These are phyloP conservation scores for Drosophila nigricruria DNA, from an alignment of 2,888 invertebrate genomes.

Conservation along the genomic window DNA sequence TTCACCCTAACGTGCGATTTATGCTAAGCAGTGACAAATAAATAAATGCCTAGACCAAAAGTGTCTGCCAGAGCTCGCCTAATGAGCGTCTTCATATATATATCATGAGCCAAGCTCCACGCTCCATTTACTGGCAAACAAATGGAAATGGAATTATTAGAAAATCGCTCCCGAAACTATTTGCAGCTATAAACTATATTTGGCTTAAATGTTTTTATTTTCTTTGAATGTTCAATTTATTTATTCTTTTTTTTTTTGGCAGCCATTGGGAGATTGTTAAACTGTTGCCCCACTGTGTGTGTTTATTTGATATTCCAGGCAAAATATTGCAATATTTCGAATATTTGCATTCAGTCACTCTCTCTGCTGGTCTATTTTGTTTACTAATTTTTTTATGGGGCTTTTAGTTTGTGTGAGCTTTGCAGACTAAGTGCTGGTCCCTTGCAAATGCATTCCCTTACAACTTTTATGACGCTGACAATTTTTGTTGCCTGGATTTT, in stretches of 20 bases:
- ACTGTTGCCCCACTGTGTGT: not conserved
- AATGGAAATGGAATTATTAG: not conserved
- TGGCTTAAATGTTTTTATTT: not conserved
- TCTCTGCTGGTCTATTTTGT: not conserved
- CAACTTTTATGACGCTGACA: slow-evolving; percentile 8
- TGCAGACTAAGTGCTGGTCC: slow-evolving; percentile 11
- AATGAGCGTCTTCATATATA: slow-evolving; percentile 58
- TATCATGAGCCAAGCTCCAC: slow-evolving; percentile 31
- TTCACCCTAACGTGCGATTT: slow-evolving; percentile 75
- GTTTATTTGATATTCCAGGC: slow-evolving; percentile 23
- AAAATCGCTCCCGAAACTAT: slow-evolving; percentile 11
- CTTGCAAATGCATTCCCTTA: slow-evolving; percentile 10
- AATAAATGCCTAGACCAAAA: slow-evolving; percentile 65
- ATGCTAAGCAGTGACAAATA: slow-evolving; percentile 76
- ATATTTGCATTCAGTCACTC: slow-evolving; percentile 16
- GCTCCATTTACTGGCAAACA: slow-evolving; percentile 25
- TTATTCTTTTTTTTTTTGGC: no score
- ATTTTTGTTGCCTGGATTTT: not conserved
- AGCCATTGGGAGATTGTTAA: slow-evolving; percentile 16
- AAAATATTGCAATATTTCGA: slow-evolving; percentile 15
- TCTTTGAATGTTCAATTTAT: slow-evolving; percentile 14
- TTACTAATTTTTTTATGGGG: slow-evolving; percentile 12
- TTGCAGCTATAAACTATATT: not conserved
- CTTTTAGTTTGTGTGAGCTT: slow-evolving; percentile 9
- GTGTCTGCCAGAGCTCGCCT: slow-evolving; percentile 58